Base-by-base conservation (phyloP, 2,113 vertebrate genomes). In the Mionectes macconnelli region DNA sequence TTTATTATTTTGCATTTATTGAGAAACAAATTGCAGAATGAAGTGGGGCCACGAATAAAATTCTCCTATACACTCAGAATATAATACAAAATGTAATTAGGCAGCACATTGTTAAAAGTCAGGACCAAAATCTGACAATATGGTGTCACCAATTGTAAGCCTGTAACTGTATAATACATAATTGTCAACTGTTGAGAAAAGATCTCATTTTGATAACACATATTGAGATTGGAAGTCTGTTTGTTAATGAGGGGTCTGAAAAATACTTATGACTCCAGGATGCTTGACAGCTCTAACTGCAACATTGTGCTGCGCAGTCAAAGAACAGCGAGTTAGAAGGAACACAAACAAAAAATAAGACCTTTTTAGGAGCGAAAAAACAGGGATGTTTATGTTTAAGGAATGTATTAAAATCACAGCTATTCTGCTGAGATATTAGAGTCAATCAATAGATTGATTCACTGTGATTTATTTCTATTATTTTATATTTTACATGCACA, bases 201-300 rank as follows among this genome's bases (percentile, higher is more conserved):
- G 97, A 98, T 97, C 97, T 98, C 97, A 97, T 98, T 98, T 98
- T 98, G 98, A 97, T 98, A 98, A 97, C 80, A 88, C 96, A 95
- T 96, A 97, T 97, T 96, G 97, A 98, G 97, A 93, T 95, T 93
- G 92, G 95, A 94, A 97, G 97, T 83, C 83, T 97, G 95, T 89
- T 95, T 96, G 91, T 93, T 97, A 96, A 96, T 93, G 94, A 96
- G 84, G 52, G 87, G 87, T 97, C 97, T 97, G 96, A 97, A 97
- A 98, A 97, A 97, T 94, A 96, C 97, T 96, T 96, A 94, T 22
- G 96, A 94, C 91, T 97, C 94, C 96, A 95, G 96, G 97, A 97
- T 89, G 93, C 94, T 96, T 97, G 98, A 98, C 97, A 97, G 94
- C 97, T 96, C 96, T 90, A 89, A 97, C 96, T 89, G 94, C 96